phyloP scores from a whole-genome alignment of 2,888 invertebrate genomes.

The Parapristionchus giblindavisi region DNA sequence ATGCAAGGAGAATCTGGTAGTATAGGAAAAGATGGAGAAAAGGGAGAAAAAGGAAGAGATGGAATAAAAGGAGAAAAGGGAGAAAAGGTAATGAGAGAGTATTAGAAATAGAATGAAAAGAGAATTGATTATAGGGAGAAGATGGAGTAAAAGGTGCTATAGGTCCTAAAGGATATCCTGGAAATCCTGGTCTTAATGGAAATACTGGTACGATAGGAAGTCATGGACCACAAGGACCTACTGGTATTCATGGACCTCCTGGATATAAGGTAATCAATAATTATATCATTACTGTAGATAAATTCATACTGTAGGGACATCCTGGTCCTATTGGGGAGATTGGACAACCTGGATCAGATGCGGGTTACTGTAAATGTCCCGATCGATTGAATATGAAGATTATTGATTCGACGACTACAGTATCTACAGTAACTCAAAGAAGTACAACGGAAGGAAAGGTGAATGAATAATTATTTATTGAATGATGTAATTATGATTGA shows the following conservation, averaged over 20 bases:
- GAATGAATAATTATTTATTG: too few relatives aligned
- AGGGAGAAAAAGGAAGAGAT: slow-evolving; percentile 31
- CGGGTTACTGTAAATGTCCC: slow-evolving; percentile 37
- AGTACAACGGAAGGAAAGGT: too few relatives aligned
- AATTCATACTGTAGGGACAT: slow-evolving; percentile 14
- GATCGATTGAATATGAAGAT: not conserved
- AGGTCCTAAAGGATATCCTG: slow-evolving; percentile 31
- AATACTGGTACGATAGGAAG: slow-evolving; percentile 3
- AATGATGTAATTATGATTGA: too few relatives aligned
- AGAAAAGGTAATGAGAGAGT: slow-evolving; percentile 11
- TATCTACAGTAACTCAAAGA: too few relatives aligned
- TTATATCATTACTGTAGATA: too few relatives aligned
- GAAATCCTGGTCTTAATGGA: slow-evolving; percentile 28
- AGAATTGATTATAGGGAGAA: not conserved
- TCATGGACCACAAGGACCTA: slow-evolving; percentile 26
- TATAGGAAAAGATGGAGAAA: slow-evolving; percentile 26
- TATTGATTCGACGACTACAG: not conserved
- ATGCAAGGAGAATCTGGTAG: slow-evolving; percentile 25
- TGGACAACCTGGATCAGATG: slow-evolving; percentile 29
- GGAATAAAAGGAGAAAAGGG: slow-evolving; percentile 37
- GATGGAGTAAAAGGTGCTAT: slow-evolving; percentile 18
- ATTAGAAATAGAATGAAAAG: not conserved
- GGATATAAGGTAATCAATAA: slow-evolving; percentile 22
- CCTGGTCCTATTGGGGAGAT: slow-evolving; percentile 19
- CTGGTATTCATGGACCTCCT: slow-evolving; percentile 9